Conservation (phyloP, 2,888 invertebrate species). For the Apoda limacodes region DNA sequence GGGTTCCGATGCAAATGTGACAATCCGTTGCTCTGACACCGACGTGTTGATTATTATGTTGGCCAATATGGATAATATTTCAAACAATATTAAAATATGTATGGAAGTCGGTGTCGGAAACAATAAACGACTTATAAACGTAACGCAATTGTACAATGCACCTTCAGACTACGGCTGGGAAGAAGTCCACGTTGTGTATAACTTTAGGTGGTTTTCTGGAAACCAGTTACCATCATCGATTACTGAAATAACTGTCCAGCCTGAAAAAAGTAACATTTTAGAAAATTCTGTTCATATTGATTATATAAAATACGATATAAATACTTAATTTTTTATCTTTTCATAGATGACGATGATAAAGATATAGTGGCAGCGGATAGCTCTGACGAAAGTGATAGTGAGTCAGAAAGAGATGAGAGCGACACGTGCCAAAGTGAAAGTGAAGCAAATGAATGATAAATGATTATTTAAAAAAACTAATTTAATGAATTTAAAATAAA, state of each 20-base stretch:
- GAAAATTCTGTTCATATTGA: not conserved
- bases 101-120: slow-evolving; percentile 11
- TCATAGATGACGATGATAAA: slow-evolving; percentile 3
- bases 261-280: slow-evolving; percentile 1
- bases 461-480: not conserved
- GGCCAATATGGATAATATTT: slow-evolving; percentile 7
- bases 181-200: slow-evolving; percentile 11
- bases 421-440: slow-evolving; percentile 4
- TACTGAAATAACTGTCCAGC: slow-evolving; percentile 5
- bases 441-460: slow-evolving; percentile 4
- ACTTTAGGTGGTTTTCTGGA: slow-evolving; percentile 19
- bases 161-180: slow-evolving; percentile 19
- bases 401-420: slow-evolving; percentile 5
- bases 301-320: too few relatives aligned
- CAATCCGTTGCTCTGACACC: slow-evolving; percentile 3
- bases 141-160: slow-evolving; percentile 10
- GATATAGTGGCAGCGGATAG: slow-evolving; percentile 1
- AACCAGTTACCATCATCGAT: slow-evolving; percentile 19
- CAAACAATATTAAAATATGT: slow-evolving; percentile 4
- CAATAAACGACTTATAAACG: slow-evolving; percentile 3
- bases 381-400: slow-evolving; percentile 5
- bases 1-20: slow-evolving; percentile 2
- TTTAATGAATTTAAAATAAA: too few relatives aligned
- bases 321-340: slow-evolving; percentile 5
- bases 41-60: slow-evolving; percentile 8